These are phyloP conservation scores for Rhamphomyia laevipes DNA, from an alignment of 2,888 invertebrate genomes.

Conservation along the genomic window DNA sequence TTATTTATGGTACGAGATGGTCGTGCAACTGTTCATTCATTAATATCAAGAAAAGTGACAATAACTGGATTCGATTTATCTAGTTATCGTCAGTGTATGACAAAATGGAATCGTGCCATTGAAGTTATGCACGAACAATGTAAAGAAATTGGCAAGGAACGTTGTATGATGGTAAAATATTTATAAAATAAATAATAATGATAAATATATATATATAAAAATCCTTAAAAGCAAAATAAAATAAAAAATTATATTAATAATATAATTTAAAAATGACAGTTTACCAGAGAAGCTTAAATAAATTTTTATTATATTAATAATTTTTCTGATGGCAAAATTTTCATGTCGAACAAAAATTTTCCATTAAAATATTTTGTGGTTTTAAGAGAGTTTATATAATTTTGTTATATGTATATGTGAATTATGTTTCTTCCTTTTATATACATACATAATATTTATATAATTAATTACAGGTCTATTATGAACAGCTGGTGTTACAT, in stretches of 20 bases:
- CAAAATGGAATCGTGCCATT: conserved; percentile 94
- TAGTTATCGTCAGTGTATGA: conserved; percentile 87
- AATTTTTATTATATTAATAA: too few relatives aligned
- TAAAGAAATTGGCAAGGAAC: conserved; percentile 59
- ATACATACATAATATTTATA: conserved; percentile 16
- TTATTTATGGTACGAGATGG: conserved; percentile 98
- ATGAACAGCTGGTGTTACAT: conserved; percentile 94
- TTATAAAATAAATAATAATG: not conserved
- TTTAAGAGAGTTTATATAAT: not conserved
- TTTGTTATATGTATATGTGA: not conserved
- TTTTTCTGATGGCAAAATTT: too few relatives aligned
- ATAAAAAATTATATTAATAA: too few relatives aligned
- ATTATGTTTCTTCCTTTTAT: not conserved
- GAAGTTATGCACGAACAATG: conserved; percentile 92
- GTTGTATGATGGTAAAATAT: conserved; percentile 58
- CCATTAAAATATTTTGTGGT: not conserved
- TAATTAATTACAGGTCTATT: conserved; percentile 57
- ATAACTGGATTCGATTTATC: conserved; percentile 80
- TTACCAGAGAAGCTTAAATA: too few relatives aligned
- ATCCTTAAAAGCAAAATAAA: not conserved
- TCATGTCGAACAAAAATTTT: too few relatives aligned
- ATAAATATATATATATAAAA: too few relatives aligned
- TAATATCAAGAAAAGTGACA: conserved; percentile 83
- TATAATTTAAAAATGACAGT: too few relatives aligned
- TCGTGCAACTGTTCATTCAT: conserved; percentile 95